These are phyloP conservation scores for Spodoptera picta DNA, from an alignment of 2,888 invertebrate genomes.

Conservation along the genomic window DNA sequence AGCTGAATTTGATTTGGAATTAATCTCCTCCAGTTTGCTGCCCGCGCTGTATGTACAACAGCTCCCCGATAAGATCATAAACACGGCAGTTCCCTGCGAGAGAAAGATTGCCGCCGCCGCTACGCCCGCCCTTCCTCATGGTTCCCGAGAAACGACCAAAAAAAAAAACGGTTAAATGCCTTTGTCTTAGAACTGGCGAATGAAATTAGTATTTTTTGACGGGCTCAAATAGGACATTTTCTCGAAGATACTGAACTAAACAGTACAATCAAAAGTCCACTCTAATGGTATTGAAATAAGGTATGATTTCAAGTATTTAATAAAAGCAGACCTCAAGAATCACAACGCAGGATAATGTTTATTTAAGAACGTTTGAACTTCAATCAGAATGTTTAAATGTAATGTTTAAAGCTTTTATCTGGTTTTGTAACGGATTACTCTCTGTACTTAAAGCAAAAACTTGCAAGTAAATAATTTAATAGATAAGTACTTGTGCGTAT, in stretches of 20 bases:
- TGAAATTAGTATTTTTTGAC: constrained; percentile 59
- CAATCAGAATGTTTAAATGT: constrained; percentile 54
- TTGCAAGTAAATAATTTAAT: too few relatives aligned
- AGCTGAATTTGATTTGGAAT: background rate
- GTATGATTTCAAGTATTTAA: constrained; percentile 2
- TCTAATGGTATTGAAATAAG: background rate
- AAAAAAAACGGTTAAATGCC: constrained; percentile 49
- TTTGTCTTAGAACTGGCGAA: constrained; percentile 51
- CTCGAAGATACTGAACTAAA: constrained; percentile 10
- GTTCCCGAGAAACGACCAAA: constrained; percentile 29
- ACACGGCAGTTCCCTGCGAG: constrained; percentile 31
- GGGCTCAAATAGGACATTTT: constrained; percentile 33
- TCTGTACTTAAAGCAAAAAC: background rate
- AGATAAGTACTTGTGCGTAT: background rate
- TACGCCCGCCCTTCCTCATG: constrained; percentile 10
- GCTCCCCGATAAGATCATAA: constrained; percentile 15
- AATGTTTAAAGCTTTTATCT: constrained; percentile 42
- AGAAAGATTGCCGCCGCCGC: constrained; percentile 30
- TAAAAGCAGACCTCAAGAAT: constrained; percentile 32
- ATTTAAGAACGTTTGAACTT: constrained; percentile 49
- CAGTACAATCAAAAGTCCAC: constrained; percentile 2
- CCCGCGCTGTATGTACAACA: background rate
- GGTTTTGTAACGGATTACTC: constrained; percentile 23
- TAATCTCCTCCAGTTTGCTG: background rate
- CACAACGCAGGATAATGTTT: constrained; percentile 51